Evolutionary conservation across 2,797 vertebrate genomes (phyloP).

Genomic region (Meriones psammophilus): DNA sequence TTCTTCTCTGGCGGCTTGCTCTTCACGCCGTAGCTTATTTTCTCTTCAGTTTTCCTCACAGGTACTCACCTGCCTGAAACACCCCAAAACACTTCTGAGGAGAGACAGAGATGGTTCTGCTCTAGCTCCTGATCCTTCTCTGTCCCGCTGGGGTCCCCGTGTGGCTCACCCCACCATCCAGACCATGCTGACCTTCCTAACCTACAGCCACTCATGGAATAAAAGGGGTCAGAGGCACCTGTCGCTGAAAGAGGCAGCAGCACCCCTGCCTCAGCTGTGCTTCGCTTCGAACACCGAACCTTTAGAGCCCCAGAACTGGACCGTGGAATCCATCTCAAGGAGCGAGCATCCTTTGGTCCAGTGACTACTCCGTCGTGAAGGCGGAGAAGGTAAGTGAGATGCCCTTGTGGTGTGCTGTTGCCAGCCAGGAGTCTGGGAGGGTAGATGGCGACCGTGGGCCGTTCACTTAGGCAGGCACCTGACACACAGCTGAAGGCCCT

Average conservation of each 20-base stretch:
- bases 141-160: accelerated
- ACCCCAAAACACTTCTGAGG: not conserved
- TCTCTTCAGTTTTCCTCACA: accelerated
- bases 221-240: not conserved
- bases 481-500: not conserved
- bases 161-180: not conserved
- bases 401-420: accelerated
- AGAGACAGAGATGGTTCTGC: accelerated
- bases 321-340: not conserved
- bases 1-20: not conserved
- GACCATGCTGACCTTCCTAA: not conserved
- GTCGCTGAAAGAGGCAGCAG: not conserved
- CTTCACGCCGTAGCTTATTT: not conserved
- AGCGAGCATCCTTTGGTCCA: too few relatives aligned
- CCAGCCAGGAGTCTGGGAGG: not conserved
- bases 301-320: not conserved
- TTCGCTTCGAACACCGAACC: not conserved
- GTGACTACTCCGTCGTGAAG: not conserved
- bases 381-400: not conserved
- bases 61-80: not conserved
- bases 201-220: not conserved
- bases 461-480: not conserved
- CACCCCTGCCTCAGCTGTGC: not conserved
- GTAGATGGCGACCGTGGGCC: accelerated
- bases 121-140: accelerated